Conservation (phyloP, 2,888 invertebrate genomes). For the Euzetes globulus region DNA sequence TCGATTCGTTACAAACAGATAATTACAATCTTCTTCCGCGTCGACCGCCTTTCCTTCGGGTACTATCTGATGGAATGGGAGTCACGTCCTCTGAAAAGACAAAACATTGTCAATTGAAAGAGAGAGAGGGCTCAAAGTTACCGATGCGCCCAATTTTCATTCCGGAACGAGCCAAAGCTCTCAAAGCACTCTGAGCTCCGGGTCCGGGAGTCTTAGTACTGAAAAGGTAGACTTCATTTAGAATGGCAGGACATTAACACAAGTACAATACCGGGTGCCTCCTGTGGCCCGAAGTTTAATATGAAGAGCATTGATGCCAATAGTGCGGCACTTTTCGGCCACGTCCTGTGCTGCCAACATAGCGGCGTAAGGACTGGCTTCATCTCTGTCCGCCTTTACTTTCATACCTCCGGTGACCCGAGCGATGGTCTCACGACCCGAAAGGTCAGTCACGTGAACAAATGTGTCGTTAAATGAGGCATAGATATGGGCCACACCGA, state of each 20-base stretch:
- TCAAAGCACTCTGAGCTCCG: slow-evolving; percentile 89
- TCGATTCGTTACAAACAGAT: background rate
- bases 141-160: slow-evolving; percentile 99
- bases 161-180: slow-evolving; percentile 94
- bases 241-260: too few species aligned
- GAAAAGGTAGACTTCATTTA: too few species aligned
- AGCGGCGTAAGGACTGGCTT: slow-evolving; percentile 99
- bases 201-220: slow-evolving; percentile 93
- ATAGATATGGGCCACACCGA: slow-evolving; percentile 98
- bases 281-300: slow-evolving; percentile 97
- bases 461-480: slow-evolving; percentile 99
- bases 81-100: slow-evolving; percentile 73
- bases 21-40: slow-evolving; percentile 96
- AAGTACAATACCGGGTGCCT: slow-evolving; percentile 60
- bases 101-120: too few species aligned
- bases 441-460: slow-evolving; percentile 98
- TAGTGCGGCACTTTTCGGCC: slow-evolving; percentile 92
- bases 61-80: slow-evolving; percentile 97
- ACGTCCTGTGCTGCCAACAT: slow-evolving; percentile 99
- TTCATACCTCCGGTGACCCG: slow-evolving; percentile 98
- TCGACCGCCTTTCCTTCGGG: slow-evolving; percentile 98
- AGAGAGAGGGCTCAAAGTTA: slow-evolving; percentile 42
- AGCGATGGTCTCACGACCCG: slow-evolving; percentile 66
- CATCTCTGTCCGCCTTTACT: slow-evolving; percentile 99
- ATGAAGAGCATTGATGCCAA: slow-evolving; percentile 96